Evolutionary conservation across 2,888 invertebrate genomes (phyloP), one percentile per base, ranked within the genome.

Genomic region (Oconnorella tubifera): DNA sequence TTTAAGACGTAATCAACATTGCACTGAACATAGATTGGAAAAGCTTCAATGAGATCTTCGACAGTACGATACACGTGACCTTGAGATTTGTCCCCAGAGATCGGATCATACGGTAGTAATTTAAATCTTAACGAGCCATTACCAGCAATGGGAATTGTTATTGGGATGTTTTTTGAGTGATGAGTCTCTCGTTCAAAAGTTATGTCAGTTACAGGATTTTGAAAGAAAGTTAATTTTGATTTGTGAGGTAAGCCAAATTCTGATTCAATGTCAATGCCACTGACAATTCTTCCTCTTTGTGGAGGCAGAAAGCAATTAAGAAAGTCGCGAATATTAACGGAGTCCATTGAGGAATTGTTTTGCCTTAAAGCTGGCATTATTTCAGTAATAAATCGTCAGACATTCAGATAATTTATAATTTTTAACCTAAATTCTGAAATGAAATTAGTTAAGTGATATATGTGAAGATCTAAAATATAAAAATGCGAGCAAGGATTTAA

Each of bases 41-140:
- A 70, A 23, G 69, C 61, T 27, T 66, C 40, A 10, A 70, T 48
- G 10, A 70, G 40, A 33, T 70, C 69, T 51, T 60, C 62, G n/a
- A 66, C 67, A 14, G 65, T 67, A 4, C 4, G 60, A 32, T 63
- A 70, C 2, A 70, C 62, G 56, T 70, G 70, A 33, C 68, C 70
- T 10, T 33, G 27, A 3, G 64, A 62, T 3, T 28, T 55, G 50
- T 67, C 65, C 10, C 62, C 67, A 33, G 56, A 53, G 23, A 48
- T 60, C 14, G 70, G 70, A 40, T 70, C 70, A 59, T 49, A 70
- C n/a, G 69, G 67, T 49, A 70, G 50, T n/a, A 67, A 40, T 14
- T 23, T 32, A 48, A 70, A 70, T 32, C 40, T 10, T 14, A 40
- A 19, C 40, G 40, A 19, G n/a, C n/a, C n/a, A 19, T 40, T 40